Conservation (phyloP, 1,140 invertebrate genomes). For the Patella vulgata region DNA sequence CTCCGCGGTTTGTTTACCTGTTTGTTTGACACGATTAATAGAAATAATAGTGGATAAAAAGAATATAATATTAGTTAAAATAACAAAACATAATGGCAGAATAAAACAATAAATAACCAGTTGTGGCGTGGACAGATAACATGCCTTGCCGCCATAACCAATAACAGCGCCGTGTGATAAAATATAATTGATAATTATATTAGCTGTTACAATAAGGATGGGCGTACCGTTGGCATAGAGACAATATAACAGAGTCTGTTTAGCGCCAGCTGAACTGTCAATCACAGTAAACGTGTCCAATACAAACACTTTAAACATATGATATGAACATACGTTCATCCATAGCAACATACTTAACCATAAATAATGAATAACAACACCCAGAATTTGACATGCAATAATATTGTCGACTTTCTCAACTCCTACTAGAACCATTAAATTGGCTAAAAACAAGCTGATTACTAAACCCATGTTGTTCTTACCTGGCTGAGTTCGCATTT, state of each 20-base stretch:
- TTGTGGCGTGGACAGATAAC: conserved; percentile 25
- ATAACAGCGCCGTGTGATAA: background rate
- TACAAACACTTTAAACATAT: conserved; percentile 11
- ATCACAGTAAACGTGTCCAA: too few species aligned
- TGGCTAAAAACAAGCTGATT: conserved; percentile 7
- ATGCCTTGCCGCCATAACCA: conserved; percentile 25
- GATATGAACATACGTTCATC: conserved; percentile 10
- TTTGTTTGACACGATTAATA: conserved; percentile 4
- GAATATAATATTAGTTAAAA: conserved; percentile 24
- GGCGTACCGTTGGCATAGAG: conserved; percentile 9
- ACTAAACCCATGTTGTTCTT: conserved; percentile 11
- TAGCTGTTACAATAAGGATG: conserved; percentile 4
- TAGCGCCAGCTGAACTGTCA: too few species aligned
- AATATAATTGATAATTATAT: background rate
- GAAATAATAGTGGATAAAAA: conserved; percentile 18
- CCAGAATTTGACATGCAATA: background rate
- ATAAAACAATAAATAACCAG: conserved; percentile 16
- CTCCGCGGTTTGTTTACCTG: too few species aligned
- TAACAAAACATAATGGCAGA: conserved; percentile 13
- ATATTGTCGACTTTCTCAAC: too few species aligned
- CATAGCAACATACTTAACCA: conserved; percentile 13
- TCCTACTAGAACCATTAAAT: conserved; percentile 7
- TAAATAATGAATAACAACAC: conserved; percentile 4
- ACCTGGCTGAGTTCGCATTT: conserved; percentile 10
- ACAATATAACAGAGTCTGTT: background rate